These are phyloP conservation scores for Melanocharis versteri DNA, from an alignment of 2,113 vertebrate species.

Conservation along the genomic window DNA sequence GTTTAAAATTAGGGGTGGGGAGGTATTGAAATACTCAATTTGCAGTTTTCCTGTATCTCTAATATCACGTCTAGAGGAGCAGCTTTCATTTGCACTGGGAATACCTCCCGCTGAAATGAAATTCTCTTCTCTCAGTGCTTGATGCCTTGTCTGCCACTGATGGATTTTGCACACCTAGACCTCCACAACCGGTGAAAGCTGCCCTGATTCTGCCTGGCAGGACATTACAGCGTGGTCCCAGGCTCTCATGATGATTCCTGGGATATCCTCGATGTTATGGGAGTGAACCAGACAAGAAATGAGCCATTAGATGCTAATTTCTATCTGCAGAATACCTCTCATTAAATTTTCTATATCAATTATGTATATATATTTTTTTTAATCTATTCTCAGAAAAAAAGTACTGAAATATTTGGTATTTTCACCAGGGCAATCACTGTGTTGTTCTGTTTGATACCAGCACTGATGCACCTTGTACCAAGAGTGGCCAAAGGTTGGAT, in stretches of 20 bases:
- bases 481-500: not conserved
- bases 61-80: not conserved
- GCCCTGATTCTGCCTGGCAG: not conserved
- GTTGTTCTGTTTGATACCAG: not conserved
- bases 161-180: slow-evolving; percentile 8
- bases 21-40: slow-evolving; percentile 42
- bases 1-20: not conserved
- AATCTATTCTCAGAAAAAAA: not conserved
- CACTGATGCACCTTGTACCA: not conserved
- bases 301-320: not conserved
- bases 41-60: slow-evolving; percentile 16
- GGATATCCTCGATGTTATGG: not conserved
- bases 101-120: slow-evolving; percentile 40
- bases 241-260: not conserved
- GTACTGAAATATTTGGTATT: not conserved
- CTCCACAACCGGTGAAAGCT: not conserved
- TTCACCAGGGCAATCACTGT: not conserved
- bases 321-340: not conserved
- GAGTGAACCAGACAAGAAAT: not conserved
- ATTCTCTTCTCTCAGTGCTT: slow-evolving; percentile 19
- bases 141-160: slow-evolving; percentile 33
- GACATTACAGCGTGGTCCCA: not conserved
- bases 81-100: slow-evolving; percentile 42
- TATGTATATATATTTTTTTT: not conserved
- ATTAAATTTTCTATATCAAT: not conserved